These are phyloP conservation scores for Cephalopachus bancanus DNA, from an alignment of 2,797 vertebrate species.

Conservation along the genomic window DNA sequence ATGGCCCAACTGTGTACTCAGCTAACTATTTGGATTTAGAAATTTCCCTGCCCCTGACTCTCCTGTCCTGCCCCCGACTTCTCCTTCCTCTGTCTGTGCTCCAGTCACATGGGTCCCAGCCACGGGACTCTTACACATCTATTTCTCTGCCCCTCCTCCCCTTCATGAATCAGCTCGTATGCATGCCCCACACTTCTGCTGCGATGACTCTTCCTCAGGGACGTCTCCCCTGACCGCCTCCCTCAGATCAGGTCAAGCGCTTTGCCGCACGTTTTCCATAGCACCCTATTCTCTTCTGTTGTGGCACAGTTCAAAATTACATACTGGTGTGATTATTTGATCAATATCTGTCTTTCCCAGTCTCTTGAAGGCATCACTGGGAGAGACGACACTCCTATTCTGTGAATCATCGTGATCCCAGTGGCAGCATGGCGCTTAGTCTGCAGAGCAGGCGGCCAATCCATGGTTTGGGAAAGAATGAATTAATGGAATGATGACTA, in stretches of 20 bases:
- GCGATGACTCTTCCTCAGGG: not conserved
- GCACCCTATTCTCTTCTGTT: not conserved
- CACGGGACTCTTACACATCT: not conserved
- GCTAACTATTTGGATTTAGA: not conserved
- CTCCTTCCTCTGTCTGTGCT: not conserved
- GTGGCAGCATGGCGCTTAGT: not conserved
- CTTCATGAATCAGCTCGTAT: not conserved
- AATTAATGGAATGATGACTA: not conserved
- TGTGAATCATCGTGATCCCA: not conserved
- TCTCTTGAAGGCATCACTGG: not conserved
- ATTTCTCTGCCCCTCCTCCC: not conserved
- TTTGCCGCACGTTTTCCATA: not conserved
- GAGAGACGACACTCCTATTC: not conserved
- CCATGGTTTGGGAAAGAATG: slow-evolving; percentile 29
- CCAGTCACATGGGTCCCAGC: not conserved
- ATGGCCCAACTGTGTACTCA: not conserved
- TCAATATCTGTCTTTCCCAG: not conserved
- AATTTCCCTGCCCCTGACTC: not conserved
- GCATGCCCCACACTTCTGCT: not conserved
- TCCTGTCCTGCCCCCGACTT: not conserved
- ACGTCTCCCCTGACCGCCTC: not conserved
- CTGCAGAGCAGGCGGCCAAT: not conserved
- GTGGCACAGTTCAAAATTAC: not conserved
- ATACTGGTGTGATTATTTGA: not conserved
- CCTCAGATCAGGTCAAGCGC: not conserved